A percentile compares a stretch with the other conserved stretches of the same genome.
phyloP scores from a whole-genome alignment of 2,113 vertebrate genomes.

The Malaclemys terrapin region DNA sequence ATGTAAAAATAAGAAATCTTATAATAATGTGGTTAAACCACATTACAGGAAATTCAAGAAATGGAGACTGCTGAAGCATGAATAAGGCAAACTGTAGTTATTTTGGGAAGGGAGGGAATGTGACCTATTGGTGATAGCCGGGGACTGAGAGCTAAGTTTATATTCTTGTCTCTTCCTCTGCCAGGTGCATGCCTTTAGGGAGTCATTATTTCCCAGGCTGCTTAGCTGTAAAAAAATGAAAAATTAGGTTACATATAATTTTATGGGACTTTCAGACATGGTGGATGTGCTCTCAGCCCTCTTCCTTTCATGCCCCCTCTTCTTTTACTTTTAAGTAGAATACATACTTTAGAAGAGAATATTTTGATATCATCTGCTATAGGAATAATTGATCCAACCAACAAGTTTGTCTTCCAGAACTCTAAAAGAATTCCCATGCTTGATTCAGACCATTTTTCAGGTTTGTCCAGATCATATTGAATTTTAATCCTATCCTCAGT shows the following conservation, averaged over 20 bases:
- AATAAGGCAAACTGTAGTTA: not conserved
- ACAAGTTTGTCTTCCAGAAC: not conserved
- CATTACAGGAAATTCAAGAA: conserved; percentile 4
- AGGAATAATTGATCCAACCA: no score
- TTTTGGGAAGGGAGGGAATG: conserved; percentile 22
- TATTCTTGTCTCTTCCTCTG: rapidly evolving
- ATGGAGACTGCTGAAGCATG: not conserved
- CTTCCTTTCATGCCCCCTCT: rapidly evolving
- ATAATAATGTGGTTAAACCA: not conserved
- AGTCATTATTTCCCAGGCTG: rapidly evolving
- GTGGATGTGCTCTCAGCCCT: not conserved
- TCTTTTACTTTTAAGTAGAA: not conserved
- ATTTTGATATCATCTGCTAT: no score
- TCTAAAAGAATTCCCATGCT: rapidly evolving
- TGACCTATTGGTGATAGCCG: not conserved
- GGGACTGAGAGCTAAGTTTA: not conserved
- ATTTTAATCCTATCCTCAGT: no score
- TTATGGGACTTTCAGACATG: not conserved
- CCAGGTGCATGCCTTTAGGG: rapidly evolving
- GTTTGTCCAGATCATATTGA: no score
- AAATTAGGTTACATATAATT: rapidly evolving
- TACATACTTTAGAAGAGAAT: not conserved
- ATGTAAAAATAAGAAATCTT: not conserved
- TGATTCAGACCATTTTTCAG: not conserved
- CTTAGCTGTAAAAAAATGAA: not conserved